Evolutionary conservation across 2,797 vertebrate genomes (phyloP).

Genomic region (Onychomys torridus): DNA sequence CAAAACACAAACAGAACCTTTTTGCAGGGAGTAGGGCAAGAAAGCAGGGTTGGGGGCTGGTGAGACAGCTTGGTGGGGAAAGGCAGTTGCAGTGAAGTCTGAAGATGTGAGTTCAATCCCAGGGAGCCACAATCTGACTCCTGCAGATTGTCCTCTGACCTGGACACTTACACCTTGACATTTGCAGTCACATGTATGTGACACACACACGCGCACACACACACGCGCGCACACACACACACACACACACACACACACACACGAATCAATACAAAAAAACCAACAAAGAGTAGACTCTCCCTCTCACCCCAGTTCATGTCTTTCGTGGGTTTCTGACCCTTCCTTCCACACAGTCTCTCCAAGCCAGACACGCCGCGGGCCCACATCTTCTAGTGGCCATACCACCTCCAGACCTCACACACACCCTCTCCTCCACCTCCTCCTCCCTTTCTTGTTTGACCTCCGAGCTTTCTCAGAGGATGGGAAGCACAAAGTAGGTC

Average conservation of each 20-base stretch:
- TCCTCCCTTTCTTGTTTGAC: background rate
- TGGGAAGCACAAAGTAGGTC: background rate
- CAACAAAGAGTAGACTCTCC: too few relatives aligned
- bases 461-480: background rate
- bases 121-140: background rate
- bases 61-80: background rate
- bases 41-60: too few relatives aligned
- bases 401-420: too few relatives aligned
- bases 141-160: background rate
- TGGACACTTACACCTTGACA: background rate
- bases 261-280: background rate
- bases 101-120: background rate
- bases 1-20: background rate
- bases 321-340: background rate
- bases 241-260: background rate
- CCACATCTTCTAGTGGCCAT: background rate
- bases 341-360: background rate
- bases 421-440: background rate
- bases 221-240: background rate
- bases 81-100: background rate
- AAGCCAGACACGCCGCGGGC: fast-evolving
- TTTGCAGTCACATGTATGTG: background rate
- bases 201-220: background rate
- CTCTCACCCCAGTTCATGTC: too few relatives aligned
- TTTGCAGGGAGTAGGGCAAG: too few relatives aligned